A percentile compares a stretch with the other conserved stretches of the same genome.
These are phyloP conservation scores for Oreotrochilus melanogaster DNA, from an alignment of 2,113 vertebrate genomes.

Conservation along the genomic window DNA sequence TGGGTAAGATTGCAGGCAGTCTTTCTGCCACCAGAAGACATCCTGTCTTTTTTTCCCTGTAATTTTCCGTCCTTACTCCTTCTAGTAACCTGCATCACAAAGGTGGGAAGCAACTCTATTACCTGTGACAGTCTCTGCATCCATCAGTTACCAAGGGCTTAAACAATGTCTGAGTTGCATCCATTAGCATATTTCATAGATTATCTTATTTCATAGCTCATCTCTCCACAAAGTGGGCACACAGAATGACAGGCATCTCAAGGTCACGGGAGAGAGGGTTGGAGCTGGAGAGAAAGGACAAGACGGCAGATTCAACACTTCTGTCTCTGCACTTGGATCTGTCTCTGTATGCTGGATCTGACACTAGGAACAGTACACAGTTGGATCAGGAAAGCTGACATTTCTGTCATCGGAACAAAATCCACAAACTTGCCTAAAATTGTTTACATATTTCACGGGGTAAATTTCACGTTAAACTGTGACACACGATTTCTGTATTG, in stretches of 20 bases:
- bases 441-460: not conserved
- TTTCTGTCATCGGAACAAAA: not conserved
- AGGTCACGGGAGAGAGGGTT: not conserved
- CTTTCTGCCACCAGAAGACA: not conserved
- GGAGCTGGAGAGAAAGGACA: not conserved
- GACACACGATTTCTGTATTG: not conserved
- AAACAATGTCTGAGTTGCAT: not conserved
- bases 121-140: not conserved
- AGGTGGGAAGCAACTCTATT: not conserved
- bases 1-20: not conserved
- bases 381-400: not conserved
- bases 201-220: not conserved
- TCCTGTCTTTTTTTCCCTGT: not conserved
- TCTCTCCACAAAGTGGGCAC: not conserved
- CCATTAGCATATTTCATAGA: not conserved
- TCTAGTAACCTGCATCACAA: not conserved
- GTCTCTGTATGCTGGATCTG: not conserved
- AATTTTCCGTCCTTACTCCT: not conserved
- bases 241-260: not conserved
- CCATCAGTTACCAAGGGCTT: not conserved
- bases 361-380: fast-evolving
- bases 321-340: not conserved
- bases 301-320: not conserved
- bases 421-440: not conserved
- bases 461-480: not conserved